Evolutionary conservation across 2,888 invertebrate genomes (phyloP), one percentile per base, ranked within the genome.

Genomic region (Apoda limacodes): DNA sequence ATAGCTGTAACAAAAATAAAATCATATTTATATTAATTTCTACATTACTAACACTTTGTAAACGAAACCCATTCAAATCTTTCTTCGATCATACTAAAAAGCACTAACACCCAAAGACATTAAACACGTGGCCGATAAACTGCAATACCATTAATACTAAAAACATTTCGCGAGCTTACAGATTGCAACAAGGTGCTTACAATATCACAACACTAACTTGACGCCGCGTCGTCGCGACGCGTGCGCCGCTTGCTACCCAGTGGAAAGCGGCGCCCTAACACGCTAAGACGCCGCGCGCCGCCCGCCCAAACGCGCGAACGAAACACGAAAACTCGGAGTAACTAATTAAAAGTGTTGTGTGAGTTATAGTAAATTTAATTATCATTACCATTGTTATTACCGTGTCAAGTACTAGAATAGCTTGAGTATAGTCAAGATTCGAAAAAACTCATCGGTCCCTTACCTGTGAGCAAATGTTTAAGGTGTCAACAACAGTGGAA

Each of bases 251-350:
- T 63, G 59, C 57, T 49, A 68, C 53, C 57, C 49, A 54, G 71
- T 52, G 54, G 17, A n/a, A n/a, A 46, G 47, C 74, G 69, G 62
- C 71, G 72, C 60, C 57, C 58, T 67, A 76, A 75, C 78, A 76
- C 76, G 75, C 54, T 52, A 70, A 54, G 49, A 37, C 50, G n/a
- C n/a, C n/a, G n/a, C 17, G 43, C 51, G 58, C 75, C 78, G 75
- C 76, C 78, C 78, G 76, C 76, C 78, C 69, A 53, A 64, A 32
- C 45, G 44, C 42, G 40, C 50, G 41, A 39, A 22, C 32, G 29
- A 34, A 30, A 21, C 26, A 22, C 26, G 23, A 26, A 24, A 14
- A 26, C n/a, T 22, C 5, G 12, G 22, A 12, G 30, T 29, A 37
- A 23, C n/a, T n/a, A n/a, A n/a, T n/a, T n/a, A n/a, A n/a, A n/a